These are phyloP conservation scores for Petrophora chlorosata DNA, from an alignment of 2,888 invertebrate species.

Conservation along the genomic window DNA sequence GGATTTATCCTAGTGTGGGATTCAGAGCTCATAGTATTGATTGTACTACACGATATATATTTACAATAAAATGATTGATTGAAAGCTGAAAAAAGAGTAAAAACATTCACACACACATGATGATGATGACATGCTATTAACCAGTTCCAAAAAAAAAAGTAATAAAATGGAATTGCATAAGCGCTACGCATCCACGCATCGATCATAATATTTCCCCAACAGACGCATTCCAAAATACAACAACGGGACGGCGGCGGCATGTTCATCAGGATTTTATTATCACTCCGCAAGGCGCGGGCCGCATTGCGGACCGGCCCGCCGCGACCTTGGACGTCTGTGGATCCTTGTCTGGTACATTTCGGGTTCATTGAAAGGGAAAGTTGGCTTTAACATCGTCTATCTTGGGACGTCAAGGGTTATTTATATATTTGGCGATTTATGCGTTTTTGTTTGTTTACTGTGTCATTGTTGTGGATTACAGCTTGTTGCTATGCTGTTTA, in stretches of 20 bases:
- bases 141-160: too few relatives aligned
- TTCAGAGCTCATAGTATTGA: too few relatives aligned
- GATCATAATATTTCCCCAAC: background rate
- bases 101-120: too few relatives aligned
- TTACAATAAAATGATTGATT: too few relatives aligned
- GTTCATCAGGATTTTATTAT: conserved; percentile 41
- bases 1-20: too few relatives aligned
- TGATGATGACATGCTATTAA: too few relatives aligned
- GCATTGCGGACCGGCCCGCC: conserved; percentile 42
- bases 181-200: conserved; percentile 1
- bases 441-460: conserved; percentile 13
- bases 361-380: conserved; percentile 21
- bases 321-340: conserved; percentile 35
- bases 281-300: conserved; percentile 39
- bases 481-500: conserved; percentile 12
- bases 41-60: too few relatives aligned
- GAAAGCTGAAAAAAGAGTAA: too few relatives aligned
- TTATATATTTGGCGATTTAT: conserved; percentile 10
- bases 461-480: background rate
- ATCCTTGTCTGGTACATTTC: conserved; percentile 31
- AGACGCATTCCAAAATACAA: conserved; percentile 4
- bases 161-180: conserved; percentile 2
- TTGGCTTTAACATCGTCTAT: conserved; percentile 11
- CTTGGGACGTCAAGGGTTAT: conserved; percentile 14
- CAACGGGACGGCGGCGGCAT: conserved; percentile 15